These are phyloP conservation scores for Fopius arisanus DNA, from an alignment of 1,140 invertebrate species.

Conservation along the genomic window DNA sequence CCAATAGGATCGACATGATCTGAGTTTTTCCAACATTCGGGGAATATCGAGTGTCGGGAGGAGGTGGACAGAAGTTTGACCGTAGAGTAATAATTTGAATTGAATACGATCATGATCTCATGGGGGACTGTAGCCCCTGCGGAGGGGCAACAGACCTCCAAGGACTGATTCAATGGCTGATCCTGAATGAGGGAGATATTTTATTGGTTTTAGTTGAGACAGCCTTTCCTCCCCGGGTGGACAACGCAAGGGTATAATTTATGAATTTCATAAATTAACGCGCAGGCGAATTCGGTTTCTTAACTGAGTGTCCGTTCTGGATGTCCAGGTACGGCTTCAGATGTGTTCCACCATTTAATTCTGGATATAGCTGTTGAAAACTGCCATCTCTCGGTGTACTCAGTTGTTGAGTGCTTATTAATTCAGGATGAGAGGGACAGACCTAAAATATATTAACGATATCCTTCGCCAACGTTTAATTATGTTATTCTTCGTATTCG, in stretches of 20 bases:
- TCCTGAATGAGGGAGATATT: slow-evolving; percentile 14
- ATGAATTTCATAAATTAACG: neutral
- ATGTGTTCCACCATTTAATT: neutral
- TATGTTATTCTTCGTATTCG: slow-evolving; percentile 16
- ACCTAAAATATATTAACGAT: no score
- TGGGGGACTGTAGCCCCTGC: neutral
- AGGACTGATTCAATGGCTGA: neutral
- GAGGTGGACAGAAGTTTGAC: neutral
- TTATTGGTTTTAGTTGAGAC: neutral
- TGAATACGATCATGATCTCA: slow-evolving; percentile 3
- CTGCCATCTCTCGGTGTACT: no score
- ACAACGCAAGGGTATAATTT: neutral
- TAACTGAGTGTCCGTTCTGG: neutral
- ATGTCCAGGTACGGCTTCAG: neutral
- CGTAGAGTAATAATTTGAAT: neutral
- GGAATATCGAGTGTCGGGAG: neutral
- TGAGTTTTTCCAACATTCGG: neutral
- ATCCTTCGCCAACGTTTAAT: slow-evolving; percentile 9
- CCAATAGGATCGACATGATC: neutral
- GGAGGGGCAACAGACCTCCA: neutral
- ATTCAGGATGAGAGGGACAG: no score
- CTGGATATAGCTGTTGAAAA: neutral
- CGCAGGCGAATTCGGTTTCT: neutral
- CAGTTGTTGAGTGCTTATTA: no score
- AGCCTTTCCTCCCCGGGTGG: neutral